Evolutionary conservation across 2,888 invertebrate species (phyloP), one percentile per base, ranked within the genome.

Genomic region (Julus scandinavius): DNA sequence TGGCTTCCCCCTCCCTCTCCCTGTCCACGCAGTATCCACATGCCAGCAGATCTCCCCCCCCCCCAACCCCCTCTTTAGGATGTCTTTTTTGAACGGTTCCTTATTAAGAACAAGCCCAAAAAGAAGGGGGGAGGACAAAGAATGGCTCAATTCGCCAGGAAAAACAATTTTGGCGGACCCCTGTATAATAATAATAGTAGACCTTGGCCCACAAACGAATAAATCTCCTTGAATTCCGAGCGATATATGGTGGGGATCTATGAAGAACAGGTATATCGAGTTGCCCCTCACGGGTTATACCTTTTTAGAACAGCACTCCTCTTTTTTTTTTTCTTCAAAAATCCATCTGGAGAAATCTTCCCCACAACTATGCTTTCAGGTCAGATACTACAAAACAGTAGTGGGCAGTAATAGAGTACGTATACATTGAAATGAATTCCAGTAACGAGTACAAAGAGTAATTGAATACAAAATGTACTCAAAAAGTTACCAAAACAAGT

Each of bases 191-290:
- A 63, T 29, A 9, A 29, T 72, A 72, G 72, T n/a, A 72, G 72
- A 72, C 72, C 72, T 72, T 72, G 72, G 72, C 72, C 72, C 72
- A 72, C 72, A 72, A 72, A 72, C 72, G 72, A 29, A 72, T 72
- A 72, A 72, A 72, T 72, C 72, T 72, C 63, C n/a, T 63, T 72
- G 72, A 72, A 72, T 72, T 72, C 72, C 72, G 72, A 72, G 72
- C 72, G 72, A 72, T 72, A 72, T 72, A 29, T 72, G 63, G 63
- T 63, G 29, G 29, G 72, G 72, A 20, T 72, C 72, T 72, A 29
- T 20, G 72, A 20, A 72, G 29, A 72, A 72, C 72, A 72, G 72
- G 72, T 72, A 72, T 72, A 72, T 72, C 72, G 29, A 72, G 72
- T 72, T 72, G 72, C 29, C 29, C 72, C 72, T 63, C 63, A n/a